Evolutionary conservation across 2,113 vertebrate genomes (phyloP).

Genomic region (Oncorhynchus mykiss): DNA sequence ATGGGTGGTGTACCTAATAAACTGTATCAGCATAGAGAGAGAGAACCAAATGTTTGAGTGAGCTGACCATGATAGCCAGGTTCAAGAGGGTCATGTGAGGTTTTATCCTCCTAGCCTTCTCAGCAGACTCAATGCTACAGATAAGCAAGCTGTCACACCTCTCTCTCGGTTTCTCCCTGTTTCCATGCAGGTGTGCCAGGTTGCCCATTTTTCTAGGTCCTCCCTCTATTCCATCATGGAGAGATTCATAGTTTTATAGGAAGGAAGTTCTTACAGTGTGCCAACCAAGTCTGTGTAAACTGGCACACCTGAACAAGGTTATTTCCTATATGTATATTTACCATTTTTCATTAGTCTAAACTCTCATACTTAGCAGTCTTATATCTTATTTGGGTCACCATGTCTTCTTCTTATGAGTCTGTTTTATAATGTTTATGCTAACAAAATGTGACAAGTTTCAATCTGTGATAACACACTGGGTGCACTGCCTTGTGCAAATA

Average conservation of each 20-base stretch:
- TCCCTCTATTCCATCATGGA: background rate
- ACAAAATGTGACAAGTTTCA: slow-evolving; percentile 10
- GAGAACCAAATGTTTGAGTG: background rate
- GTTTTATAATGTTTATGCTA: background rate
- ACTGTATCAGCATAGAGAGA: too few relatives aligned
- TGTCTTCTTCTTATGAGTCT: background rate
- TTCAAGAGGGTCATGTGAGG: background rate
- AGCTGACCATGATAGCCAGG: background rate
- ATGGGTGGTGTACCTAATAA: too few relatives aligned
- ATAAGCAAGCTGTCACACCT: slow-evolving; percentile 10
- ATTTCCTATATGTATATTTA: background rate
- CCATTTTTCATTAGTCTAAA: background rate
- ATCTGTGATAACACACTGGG: background rate
- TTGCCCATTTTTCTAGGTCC: slow-evolving; percentile 3
- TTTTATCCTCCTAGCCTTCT: background rate
- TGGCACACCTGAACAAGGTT: background rate
- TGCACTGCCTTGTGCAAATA: slow-evolving; percentile 47
- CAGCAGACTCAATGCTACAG: background rate
- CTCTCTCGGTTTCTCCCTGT: slow-evolving; percentile 2
- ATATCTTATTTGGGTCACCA: background rate
- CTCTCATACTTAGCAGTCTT: background rate
- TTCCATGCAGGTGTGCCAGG: slow-evolving; percentile 38
- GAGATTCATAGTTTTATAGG: background rate
- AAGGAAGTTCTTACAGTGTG: background rate
- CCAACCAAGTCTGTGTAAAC: background rate